These are phyloP conservation scores for Lacerta viridis DNA, from an alignment of 2,797 vertebrate genomes.

Conservation along the genomic window DNA sequence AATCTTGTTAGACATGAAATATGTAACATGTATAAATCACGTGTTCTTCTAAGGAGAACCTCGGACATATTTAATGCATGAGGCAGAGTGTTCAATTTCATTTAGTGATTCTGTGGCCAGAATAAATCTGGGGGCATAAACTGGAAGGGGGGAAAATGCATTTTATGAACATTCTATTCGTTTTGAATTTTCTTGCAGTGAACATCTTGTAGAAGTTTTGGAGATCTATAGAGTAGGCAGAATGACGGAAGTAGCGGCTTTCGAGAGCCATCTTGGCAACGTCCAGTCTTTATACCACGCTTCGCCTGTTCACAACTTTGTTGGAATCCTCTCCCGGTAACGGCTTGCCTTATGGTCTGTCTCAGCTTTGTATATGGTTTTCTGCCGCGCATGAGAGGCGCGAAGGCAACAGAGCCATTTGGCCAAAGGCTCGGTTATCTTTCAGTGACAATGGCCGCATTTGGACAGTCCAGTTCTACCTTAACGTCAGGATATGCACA, in stretches of 20 bases:
- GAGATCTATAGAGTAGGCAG: slow-evolving; percentile 83
- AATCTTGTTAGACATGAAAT: too few relatives aligned
- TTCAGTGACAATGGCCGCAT: background rate
- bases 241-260: slow-evolving; percentile 83
- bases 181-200: slow-evolving; percentile 61
- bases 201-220: slow-evolving; percentile 77
- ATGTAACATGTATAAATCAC: background rate
- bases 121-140: background rate
- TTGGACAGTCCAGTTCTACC: too few relatives aligned
- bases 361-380: background rate
- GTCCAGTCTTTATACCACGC: slow-evolving; percentile 85
- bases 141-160: background rate
- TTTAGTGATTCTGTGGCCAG: background rate
- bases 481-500: too few relatives aligned
- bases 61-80: background rate
- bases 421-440: background rate
- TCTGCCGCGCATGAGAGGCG: background rate
- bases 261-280: slow-evolving; percentile 82
- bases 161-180: slow-evolving; percentile 13
- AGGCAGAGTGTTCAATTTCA: background rate
- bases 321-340: slow-evolving; percentile 91
- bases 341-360: background rate
- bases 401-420: background rate
- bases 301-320: slow-evolving; percentile 84
- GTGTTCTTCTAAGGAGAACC: background rate